These are phyloP conservation scores for Elysia crispata DNA, from an alignment of 2,888 invertebrate species.

Conservation along the genomic window DNA sequence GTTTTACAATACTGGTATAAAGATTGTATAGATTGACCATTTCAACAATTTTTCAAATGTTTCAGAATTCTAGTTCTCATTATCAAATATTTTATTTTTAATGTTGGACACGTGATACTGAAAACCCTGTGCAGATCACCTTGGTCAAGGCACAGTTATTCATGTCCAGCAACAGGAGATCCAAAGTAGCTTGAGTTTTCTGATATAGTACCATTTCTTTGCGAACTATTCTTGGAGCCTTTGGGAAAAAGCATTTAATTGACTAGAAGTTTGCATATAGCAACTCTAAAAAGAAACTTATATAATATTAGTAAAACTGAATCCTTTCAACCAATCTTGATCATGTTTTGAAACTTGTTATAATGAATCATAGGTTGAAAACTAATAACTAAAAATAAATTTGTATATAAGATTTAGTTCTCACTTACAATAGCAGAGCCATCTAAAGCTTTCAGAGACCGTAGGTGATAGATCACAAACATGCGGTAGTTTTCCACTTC, in stretches of 20 bases:
- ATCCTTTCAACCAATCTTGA: too few relatives aligned
- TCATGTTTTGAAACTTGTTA: too few relatives aligned
- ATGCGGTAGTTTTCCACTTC: constrained; percentile 75
- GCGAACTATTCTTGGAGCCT: constrained; percentile 45
- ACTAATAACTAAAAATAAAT: too few relatives aligned
- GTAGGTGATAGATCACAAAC: constrained; percentile 77
- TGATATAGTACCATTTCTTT: constrained; percentile 49
- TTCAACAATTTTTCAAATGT: too few relatives aligned
- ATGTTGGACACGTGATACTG: constrained; percentile 7
- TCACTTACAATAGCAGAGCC: constrained; percentile 75
- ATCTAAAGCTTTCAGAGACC: constrained; percentile 75
- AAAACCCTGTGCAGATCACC: constrained; percentile 47
- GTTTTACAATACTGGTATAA: too few relatives aligned
- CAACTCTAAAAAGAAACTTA: too few relatives aligned
- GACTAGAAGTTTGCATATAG: too few relatives aligned
- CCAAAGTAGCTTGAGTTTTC: constrained; percentile 44
- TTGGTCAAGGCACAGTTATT: constrained; percentile 39
- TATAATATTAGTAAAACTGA: too few relatives aligned
- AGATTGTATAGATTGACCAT: background rate
- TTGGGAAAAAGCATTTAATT: background rate
- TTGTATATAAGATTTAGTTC: too few relatives aligned
- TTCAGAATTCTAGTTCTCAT: background rate
- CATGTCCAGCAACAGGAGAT: constrained; percentile 45
- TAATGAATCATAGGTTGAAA: too few relatives aligned
- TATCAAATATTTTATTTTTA: background rate